Conservation (phyloP, 2,113 vertebrate species). For the Xenopus laevis region DNA sequence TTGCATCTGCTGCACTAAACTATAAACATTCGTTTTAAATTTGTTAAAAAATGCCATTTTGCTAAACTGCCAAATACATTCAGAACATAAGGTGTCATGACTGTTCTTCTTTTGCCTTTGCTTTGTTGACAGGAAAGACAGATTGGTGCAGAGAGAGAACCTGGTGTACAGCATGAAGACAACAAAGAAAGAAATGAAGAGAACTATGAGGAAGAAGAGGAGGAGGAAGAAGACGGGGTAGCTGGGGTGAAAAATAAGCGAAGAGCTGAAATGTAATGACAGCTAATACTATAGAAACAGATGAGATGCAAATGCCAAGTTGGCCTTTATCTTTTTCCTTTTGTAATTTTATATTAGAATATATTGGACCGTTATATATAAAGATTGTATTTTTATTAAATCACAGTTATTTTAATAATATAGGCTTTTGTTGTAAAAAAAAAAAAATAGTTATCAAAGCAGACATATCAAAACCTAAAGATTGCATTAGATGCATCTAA, state of each 20-base stretch:
- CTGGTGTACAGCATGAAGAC: conserved; percentile 54
- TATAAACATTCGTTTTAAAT: no score
- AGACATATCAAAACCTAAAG: no score
- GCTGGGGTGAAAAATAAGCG: conserved; percentile 66
- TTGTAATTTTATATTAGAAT: conserved; percentile 64
- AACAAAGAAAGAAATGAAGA: conserved; percentile 71
- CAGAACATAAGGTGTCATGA: no score
- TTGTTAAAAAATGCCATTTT: no score
- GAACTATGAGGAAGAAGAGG: conserved; percentile 83
- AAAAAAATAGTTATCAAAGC: not conserved
- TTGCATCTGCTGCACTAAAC: no score
- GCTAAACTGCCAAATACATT: no score
- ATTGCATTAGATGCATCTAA: no score
- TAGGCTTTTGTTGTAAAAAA: conserved; percentile 21
- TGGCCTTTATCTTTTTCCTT: conserved; percentile 30
- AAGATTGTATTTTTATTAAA: conserved; percentile 57
- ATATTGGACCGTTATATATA: conserved; percentile 61
- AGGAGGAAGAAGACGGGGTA: conserved; percentile 69
- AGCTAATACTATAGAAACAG: not conserved
- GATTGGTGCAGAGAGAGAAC: conserved; percentile 61
- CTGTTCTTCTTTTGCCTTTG: not conserved
- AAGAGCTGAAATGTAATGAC: conserved; percentile 83
- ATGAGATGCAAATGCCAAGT: conserved; percentile 29
- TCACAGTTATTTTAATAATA: conserved; percentile 35
- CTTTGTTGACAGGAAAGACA: conserved; percentile 60